Conservation (phyloP, 2,888 invertebrate genomes). For the Bombylius discolor region DNA sequence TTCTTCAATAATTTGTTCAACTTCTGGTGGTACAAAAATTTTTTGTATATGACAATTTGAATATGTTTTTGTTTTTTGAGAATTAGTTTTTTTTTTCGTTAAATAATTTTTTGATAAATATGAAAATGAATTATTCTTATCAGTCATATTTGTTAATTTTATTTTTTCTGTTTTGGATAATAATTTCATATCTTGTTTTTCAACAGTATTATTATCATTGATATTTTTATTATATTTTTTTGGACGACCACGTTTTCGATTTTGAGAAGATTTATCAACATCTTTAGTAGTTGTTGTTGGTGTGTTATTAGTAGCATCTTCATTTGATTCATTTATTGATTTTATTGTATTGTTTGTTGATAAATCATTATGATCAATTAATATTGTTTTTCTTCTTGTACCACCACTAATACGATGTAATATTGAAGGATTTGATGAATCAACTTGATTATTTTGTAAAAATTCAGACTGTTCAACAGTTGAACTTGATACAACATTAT, state of each 20-base stretch:
- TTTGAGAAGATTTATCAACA: not conserved
- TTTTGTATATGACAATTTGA: constrained; percentile 16
- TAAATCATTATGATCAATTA: not conserved
- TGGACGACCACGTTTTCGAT: not conserved
- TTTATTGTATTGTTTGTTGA: too few species aligned
- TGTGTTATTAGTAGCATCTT: not conserved
- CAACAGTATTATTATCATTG: too few species aligned
- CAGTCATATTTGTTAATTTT: not conserved
- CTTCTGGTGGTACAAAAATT: constrained; percentile 21
- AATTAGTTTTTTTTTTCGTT: not conserved
- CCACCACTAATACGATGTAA: not conserved
- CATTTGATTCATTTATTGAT: not conserved
- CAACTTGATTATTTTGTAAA: not conserved
- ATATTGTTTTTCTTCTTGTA: not conserved
- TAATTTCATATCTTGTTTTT: too few species aligned
- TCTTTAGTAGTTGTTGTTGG: not conserved
- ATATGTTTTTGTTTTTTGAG: constrained; percentile 11
- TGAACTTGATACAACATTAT: not conserved
- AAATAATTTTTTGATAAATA: not conserved
- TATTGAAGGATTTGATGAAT: not conserved
- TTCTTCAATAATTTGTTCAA: constrained; percentile 18
- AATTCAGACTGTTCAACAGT: not conserved
- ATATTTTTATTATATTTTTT: not conserved
- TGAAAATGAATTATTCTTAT: too few species aligned
- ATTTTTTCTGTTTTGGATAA: not conserved